phyloP scores from a whole-genome alignment of 2,888 invertebrate species.

The Cenopis cana region DNA sequence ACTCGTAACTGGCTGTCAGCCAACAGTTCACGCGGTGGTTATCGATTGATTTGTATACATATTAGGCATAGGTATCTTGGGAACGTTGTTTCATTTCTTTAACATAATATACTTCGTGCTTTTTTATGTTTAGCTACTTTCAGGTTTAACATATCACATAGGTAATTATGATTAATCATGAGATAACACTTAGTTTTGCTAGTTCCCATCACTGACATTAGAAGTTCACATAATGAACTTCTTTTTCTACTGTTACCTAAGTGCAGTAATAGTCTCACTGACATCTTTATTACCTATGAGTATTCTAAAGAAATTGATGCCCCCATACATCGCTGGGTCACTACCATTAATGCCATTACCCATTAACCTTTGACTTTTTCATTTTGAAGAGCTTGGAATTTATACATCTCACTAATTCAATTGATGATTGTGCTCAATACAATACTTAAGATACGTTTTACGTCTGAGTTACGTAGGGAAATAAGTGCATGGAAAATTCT shows the following conservation, averaged over 20 bases:
- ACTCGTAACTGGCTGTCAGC: conserved; percentile 44
- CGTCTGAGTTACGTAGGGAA: neutral
- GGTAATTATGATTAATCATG: no score
- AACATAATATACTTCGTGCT: neutral
- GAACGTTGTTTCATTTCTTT: neutral
- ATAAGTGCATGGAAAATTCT: conserved; percentile 30
- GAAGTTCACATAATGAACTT: neutral
- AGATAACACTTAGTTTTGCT: neutral
- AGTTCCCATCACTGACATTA: neutral
- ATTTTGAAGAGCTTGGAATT: conserved; percentile 19
- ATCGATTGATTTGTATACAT: conserved; percentile 43
- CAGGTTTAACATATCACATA: no score
- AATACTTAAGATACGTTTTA: neutral
- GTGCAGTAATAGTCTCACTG: neutral
- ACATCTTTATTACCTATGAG: conserved; percentile 3
- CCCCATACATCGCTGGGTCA: conserved; percentile 51
- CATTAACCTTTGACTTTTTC: conserved; percentile 54
- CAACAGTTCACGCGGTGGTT: conserved; percentile 39
- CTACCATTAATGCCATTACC: conserved; percentile 52
- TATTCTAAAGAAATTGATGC: conserved; percentile 6
- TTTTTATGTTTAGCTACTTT: neutral
- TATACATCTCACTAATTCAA: conserved; percentile 8
- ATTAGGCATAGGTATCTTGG: neutral
- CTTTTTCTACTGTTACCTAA: neutral
- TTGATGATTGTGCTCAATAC: neutral